Evolutionary conservation across 2,113 vertebrate species (phyloP), one percentile per base, ranked within the genome.

Genomic region (Dendrocopos noguchii): DNA sequence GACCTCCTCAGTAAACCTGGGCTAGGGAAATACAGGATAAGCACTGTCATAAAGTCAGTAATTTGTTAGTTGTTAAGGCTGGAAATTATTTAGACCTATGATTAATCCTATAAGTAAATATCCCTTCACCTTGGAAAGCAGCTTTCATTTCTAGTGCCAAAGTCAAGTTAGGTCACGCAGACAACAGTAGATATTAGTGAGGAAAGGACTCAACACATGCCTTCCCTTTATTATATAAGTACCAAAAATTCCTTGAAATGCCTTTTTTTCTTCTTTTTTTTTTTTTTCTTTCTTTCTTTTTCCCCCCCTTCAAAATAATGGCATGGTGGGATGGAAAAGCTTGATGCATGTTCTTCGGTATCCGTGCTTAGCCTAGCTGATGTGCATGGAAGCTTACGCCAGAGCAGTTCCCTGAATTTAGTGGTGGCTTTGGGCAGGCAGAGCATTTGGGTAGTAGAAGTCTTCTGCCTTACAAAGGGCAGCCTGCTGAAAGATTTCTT

Each of bases 401-500:
- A 88, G 33, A 90, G 52, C 67, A 86, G 39, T 75, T 92, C 63
- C 60, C 70, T 61, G 84, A 86, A 84, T 66, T 88, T 72, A 91
- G 89, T 70, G 7, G 6, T 16, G 50, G 76, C 68, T 70, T 29
- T 74, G 76, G 76, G 50, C 65, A 92, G 28, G 47, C 76, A 86
- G 65, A 84, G 21, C 75, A 80, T 90, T 88, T 89, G 73, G 74
- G 85, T 84, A 88, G 91, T 10, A 86, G 84, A 77, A 80, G 36
- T 39, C 64, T 68, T 85, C 53, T 0, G 4, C 80, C 68, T 90
- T 50, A 86, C 75, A 79, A 92, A 88, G 64, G 73, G 90, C 53
- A 82, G 55, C 39, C 72, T 91, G 84, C 67, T 93, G 84, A 86
- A 95, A 90, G 86, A 87, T 87, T 80, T 93, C 68, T 86, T 84